phyloP scores from a whole-genome alignment of 1,140 invertebrate genomes.

The Penaeus indicus region DNA sequence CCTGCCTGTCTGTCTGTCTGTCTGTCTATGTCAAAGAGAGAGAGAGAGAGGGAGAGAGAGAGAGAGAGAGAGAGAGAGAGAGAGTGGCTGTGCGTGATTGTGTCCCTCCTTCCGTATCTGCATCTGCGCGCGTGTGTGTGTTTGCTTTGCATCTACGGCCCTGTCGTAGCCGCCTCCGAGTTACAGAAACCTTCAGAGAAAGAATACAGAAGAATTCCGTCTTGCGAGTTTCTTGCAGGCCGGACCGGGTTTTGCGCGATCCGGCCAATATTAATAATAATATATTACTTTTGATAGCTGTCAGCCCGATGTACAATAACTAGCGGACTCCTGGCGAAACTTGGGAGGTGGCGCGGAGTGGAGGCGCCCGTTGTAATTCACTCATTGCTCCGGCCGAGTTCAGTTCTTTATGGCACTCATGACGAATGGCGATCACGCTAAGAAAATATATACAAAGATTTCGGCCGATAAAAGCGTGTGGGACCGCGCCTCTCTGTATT shows the following conservation, averaged over 20 bases:
- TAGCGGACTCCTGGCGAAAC: constrained; percentile 28
- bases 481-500: constrained; percentile 40
- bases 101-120: neutral
- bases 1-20: no score
- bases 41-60: neutral
- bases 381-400: neutral
- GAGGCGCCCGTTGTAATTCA: constrained; percentile 39
- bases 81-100: neutral
- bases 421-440: constrained; percentile 35
- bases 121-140: constrained; percentile 16
- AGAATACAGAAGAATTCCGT: no score
- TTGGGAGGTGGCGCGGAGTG: constrained; percentile 1
- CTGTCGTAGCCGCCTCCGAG: neutral
- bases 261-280: constrained; percentile 27
- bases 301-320: constrained; percentile 51
- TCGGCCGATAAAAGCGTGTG: constrained; percentile 31
- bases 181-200: no score
- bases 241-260: neutral
- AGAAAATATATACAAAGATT: constrained; percentile 15
- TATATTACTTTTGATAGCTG: constrained; percentile 54
- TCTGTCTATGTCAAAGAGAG: neutral
- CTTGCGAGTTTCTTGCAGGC: neutral
- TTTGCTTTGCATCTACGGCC: neutral
- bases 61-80: neutral
- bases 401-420: constrained; percentile 9